Evolutionary conservation across 2,113 vertebrate species (phyloP), one percentile per base, ranked within the genome.

Genomic region (Vulpes ferrilata): DNA sequence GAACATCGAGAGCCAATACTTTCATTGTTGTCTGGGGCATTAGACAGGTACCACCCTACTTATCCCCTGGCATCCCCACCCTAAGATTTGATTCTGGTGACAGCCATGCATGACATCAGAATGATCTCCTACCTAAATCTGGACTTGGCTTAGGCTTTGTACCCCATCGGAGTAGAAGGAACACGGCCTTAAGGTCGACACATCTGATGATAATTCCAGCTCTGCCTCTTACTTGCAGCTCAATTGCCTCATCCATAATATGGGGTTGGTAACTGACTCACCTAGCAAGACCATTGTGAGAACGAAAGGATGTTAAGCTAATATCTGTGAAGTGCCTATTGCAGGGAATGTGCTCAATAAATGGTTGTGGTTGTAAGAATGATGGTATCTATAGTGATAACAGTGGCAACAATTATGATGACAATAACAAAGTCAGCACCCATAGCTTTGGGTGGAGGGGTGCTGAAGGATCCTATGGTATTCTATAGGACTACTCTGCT

Each of bases 61-160:
- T 92, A 19, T 73, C 60, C 76, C 25, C 25, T 65, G 43, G 16
- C 38, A 20, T 12, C 20, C 11, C 12, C 13, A 57, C 22, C 6
- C 60, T 8, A 67, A 32, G n/a, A 78, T 27, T 48, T n/a, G 17
- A 94, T 89, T 82, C 69, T 67, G 27, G 6, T n/a, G 43, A 85
- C 2, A 85, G 23, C 19, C 11, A 27, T 62, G 19, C 3, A 35
- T 91, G 71, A 81, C 22, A 78, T 78, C 17, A 69, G n/a, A 76
- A 71, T 90, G 59, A 88, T 53, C 43, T 90, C 38, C 30, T 83
- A 38, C 23, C 62, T 82, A 59, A 59, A 88, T 88, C 7, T 81
- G 62, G 53, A 81, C 57, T 78, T 79, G 17, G 13, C 51, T 82
- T 13, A 69, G 78, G 73, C 79, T 51, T 13, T 73, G 20, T 55